Percentiles rank a stretch among this genome's conserved stretches.
phyloP scores from a whole-genome alignment of 2,888 invertebrate genomes.

The Achlya flavicornis region DNA sequence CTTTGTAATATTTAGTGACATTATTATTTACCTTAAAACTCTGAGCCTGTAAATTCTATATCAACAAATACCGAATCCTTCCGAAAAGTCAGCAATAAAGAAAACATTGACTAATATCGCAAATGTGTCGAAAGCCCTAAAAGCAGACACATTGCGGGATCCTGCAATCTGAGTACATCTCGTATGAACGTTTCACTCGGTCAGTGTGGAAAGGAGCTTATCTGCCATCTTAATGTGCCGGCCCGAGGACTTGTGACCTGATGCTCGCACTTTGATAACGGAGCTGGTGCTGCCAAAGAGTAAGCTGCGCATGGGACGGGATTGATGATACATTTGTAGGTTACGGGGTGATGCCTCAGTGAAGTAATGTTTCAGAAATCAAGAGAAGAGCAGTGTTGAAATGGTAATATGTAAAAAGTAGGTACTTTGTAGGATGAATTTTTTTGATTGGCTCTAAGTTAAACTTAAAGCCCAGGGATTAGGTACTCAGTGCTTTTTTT shows the following conservation, averaged over 20 bases:
- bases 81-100: too few relatives aligned
- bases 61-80: too few relatives aligned
- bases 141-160: constrained; percentile 10
- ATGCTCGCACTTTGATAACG: constrained; percentile 42
- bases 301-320: not conserved
- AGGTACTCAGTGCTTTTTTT: too few relatives aligned
- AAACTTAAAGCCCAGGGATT: too few relatives aligned
- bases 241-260: constrained; percentile 49
- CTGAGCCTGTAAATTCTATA: too few relatives aligned
- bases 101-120: too few relatives aligned
- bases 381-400: too few relatives aligned
- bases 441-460: too few relatives aligned
- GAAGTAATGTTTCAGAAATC: not conserved
- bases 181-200: constrained; percentile 25
- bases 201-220: constrained; percentile 40
- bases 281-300: constrained; percentile 7
- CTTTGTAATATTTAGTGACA: too few relatives aligned
- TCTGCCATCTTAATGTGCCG: constrained; percentile 50
- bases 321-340: not conserved
- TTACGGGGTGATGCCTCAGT: not conserved
- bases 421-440: too few relatives aligned
- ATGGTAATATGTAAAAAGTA: too few relatives aligned
- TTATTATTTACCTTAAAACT: too few relatives aligned
- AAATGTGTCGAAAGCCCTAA: not conserved
- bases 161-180: constrained; percentile 18